Base-by-base conservation (phyloP, 1,140 invertebrate species). In the Nephila pilipes region DNA sequence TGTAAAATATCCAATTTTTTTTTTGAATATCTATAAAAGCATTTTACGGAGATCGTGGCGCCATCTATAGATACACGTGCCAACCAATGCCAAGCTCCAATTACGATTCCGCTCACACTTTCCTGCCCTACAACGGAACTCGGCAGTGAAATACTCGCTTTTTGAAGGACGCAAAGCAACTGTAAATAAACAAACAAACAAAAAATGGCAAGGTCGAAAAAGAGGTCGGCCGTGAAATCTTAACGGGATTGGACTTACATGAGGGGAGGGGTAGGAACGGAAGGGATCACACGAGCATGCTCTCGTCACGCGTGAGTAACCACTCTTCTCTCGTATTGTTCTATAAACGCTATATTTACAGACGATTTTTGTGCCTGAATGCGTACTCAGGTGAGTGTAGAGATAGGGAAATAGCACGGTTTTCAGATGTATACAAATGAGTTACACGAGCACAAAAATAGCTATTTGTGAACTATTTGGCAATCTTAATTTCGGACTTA, bases 181-280 rank as follows among this genome's bases (percentile, higher is more conserved):
- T 83, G 25, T 46, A 54, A 54, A 83, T 36, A 75, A 75, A 18
- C 36, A 25, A 75, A 75, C 69, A 83, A 83, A 25, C 55, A 54
- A n/a, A 83, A 57, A 25, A 54, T 55, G 46, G 81, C 54, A 54
- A 57, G n/a, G 81, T 54, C 46, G 38, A 22, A 83, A 83, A 83
- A 55, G 81, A 83, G 81, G 81, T 83, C 81, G 81, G 81, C 81
- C 81, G 46, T 83, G 81, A 83, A 83, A 83, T 32, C 54, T 83
- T 83, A 83, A 83, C 81, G 81, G 81, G 81, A 83, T n/a, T 83
- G 38, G 54, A n/a, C 54, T 29, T 57, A 83, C 46, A 38, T 55
- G 81, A 12, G 69, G 25, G 29, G 29, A 16, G 81, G 10, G 46
- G 81, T 2, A 57, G 69, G 36, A 38, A 25, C 8, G 32, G 18